Conservation (phyloP, 2,113 vertebrate genomes). For the Rhinogobius similis region DNA sequence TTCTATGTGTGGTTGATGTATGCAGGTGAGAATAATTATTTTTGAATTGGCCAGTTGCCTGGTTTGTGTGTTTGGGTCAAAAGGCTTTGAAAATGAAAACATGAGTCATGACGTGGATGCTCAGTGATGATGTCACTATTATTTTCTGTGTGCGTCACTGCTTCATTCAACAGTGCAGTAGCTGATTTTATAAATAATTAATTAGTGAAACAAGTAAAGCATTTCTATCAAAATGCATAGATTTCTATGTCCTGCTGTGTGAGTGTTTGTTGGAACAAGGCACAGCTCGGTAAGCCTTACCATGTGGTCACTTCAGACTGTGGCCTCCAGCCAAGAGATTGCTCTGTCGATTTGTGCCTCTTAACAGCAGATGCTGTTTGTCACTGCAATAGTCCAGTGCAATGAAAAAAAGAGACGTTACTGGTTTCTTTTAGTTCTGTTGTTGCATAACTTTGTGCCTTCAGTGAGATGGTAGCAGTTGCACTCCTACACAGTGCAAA, state of each 20-base stretch:
- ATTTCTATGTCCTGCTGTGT: neutral
- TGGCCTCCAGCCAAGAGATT: slow-evolving; percentile 26
- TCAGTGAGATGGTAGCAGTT: neutral
- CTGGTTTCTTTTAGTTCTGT: neutral
- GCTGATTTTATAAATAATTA: neutral
- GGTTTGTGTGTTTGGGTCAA: neutral
- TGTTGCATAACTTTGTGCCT: slow-evolving; percentile 8
- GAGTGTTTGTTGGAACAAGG: neutral
- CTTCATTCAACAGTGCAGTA: neutral
- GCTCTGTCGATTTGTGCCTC: slow-evolving; percentile 14
- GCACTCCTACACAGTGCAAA: neutral
- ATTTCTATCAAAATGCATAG: no score
- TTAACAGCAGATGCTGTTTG: slow-evolving; percentile 10
- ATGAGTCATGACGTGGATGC: slow-evolving; percentile 28
- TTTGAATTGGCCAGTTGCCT: slow-evolving; percentile 11
- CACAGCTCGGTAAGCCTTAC: slow-evolving; percentile 10
- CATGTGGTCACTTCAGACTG: slow-evolving; percentile 15
- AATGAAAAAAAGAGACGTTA: neutral
- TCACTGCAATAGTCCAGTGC: neutral
- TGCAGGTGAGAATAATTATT: neutral
- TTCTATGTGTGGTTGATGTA: neutral
- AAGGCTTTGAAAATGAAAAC: slow-evolving; percentile 4
- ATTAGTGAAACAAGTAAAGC: neutral
- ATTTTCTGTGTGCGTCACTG: slow-evolving; percentile 11
- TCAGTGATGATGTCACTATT: slow-evolving; percentile 16